Base-by-base conservation (phyloP, 2,888 invertebrate species). In the Pollenia griseotomentosa region DNA sequence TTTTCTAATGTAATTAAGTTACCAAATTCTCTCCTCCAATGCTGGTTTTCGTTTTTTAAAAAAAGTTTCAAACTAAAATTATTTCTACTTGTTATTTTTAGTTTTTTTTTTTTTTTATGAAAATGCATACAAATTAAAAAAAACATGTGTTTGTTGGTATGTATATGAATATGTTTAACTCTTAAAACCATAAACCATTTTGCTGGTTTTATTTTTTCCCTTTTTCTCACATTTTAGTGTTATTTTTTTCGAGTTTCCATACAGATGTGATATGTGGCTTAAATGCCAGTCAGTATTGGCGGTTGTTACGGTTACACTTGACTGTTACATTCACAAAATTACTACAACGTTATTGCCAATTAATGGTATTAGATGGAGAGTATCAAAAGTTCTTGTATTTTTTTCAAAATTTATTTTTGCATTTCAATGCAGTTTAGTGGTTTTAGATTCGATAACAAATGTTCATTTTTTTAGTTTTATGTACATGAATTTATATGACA, bases 331-430 rank as follows among this genome's bases (percentile, higher is more conserved):
- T 63, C 51, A 42, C 48, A 84, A 78, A 74, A 68, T 71, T 40
- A 70, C 74, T 65, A 65, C 79, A 74, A 70, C 78, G 68, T 78
- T 87, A 87, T 84, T 87, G 84, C 81, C 87, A 87, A 87, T 87
- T 87, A 87, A 82, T 87, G 68, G 61, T 12, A 74, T 84, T 78
- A 81, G 33, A 33, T 33, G 33, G 33, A 33, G 65, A 53, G 40
- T 46, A 83, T 75, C 57, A 79, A 75, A 80, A 53, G 80, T 83
- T 70, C 33, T 33, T 80, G 55, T 71, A 83, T 86, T 80, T 70
- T 55, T 63, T 77, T 12, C 23, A 12, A 79, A 11, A 79, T 57
- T 0, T 19, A 10, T 11, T 51, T 66, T 61, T 61, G 8, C 23
- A 19, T 33, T 44, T 42, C 16, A n/a, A 53, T 55, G 19, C 51